phyloP scores from a whole-genome alignment of 2,888 invertebrate species.

The Drosophila peninsularis region DNA sequence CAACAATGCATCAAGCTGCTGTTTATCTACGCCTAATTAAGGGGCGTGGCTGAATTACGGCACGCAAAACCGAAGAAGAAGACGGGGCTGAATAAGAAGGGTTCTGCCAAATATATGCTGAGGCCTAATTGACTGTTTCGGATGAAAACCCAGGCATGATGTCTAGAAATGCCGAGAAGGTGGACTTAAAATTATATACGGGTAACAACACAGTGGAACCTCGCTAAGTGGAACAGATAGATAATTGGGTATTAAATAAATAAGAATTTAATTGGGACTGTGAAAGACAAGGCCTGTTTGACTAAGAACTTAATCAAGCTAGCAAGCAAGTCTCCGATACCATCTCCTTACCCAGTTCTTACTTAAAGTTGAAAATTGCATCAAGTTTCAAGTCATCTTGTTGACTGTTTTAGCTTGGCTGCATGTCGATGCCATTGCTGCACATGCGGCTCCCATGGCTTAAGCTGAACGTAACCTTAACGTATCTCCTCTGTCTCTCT shows the following conservation, averaged over 20 bases:
- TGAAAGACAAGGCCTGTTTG: too few species aligned
- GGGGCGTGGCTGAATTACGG: neutral
- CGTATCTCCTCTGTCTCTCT: neutral
- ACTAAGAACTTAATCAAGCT: neutral
- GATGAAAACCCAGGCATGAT: neutral
- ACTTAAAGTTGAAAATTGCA: constrained; percentile 1
- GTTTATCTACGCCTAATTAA: constrained; percentile 58
- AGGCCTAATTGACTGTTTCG: constrained; percentile 1
- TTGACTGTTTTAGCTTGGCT: constrained; percentile 23
- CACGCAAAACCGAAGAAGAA: neutral
- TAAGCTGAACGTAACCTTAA: constrained; percentile 3
- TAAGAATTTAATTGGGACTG: too few species aligned
- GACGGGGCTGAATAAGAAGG: neutral
- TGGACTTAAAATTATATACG: neutral
- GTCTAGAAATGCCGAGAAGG: neutral
- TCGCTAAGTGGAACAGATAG: neutral
- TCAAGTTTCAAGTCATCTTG: constrained; percentile 27
- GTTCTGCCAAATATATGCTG: constrained; percentile 2
- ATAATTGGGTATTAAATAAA: too few species aligned
- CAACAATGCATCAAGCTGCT: constrained; percentile 28
- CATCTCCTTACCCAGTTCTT: neutral
- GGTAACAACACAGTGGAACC: neutral
- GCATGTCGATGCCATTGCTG: constrained; percentile 1
- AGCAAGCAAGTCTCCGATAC: too few species aligned
- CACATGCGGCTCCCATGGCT: constrained; percentile 12